Conservation (phyloP, 2,113 vertebrate species). For the Lepisosteus oculatus region DNA sequence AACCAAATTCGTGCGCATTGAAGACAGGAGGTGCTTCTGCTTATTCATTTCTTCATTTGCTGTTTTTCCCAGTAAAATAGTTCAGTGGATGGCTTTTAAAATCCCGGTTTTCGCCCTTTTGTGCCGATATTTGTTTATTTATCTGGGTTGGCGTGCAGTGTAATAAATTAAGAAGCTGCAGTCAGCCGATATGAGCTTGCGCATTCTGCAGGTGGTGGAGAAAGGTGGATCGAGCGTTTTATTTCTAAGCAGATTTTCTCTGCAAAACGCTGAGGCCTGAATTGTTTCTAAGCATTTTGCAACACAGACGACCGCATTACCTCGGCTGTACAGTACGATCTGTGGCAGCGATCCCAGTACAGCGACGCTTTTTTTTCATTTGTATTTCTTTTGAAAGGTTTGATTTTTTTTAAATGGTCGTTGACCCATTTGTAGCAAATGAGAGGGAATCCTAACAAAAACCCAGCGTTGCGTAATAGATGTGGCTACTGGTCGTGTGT, state of each 20-base stretch:
- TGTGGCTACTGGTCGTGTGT: slow-evolving; percentile 25
- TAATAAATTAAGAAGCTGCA: slow-evolving; percentile 73
- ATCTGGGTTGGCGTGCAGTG: slow-evolving; percentile 58
- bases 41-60: not conserved
- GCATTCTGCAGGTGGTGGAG: slow-evolving; percentile 88
- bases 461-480: slow-evolving; percentile 50
- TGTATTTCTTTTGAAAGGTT: slow-evolving; percentile 18
- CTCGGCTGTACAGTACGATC: not conserved
- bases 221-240: slow-evolving; percentile 57
- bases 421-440: slow-evolving; percentile 45
- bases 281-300: slow-evolving; percentile 46
- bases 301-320: slow-evolving; percentile 12
- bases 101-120: not conserved
- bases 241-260: slow-evolving; percentile 51
- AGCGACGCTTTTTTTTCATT: slow-evolving; percentile 31
- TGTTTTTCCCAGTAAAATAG: too few relatives aligned
- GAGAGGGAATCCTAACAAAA: slow-evolving; percentile 39
- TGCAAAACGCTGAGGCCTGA: slow-evolving; percentile 49
- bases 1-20: not conserved
- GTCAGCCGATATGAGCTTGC: slow-evolving; percentile 73
- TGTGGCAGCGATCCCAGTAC: too few relatives aligned
- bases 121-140: slow-evolving; percentile 54
- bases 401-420: slow-evolving; percentile 31
- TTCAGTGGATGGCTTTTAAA: too few relatives aligned
- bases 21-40: not conserved